Evolutionary conservation across 2,113 vertebrate species (phyloP).

Genomic region (Cephalopterus ornatus): DNA sequence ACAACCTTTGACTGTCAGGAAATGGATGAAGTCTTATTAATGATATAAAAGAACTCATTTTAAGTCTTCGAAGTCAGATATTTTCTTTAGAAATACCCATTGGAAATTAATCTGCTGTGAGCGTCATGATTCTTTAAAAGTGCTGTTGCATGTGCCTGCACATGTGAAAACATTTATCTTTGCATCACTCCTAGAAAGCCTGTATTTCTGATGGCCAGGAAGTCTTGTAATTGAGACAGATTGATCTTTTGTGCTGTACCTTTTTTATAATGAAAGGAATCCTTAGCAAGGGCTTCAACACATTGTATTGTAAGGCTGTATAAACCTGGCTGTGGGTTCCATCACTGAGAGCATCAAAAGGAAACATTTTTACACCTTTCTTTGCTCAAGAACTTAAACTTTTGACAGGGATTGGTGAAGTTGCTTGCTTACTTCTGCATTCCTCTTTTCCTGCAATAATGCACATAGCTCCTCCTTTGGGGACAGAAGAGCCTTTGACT

Average conservation of each 20-base stretch:
- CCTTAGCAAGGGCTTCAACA: not conserved
- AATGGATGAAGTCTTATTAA: not conserved
- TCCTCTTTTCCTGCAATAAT: not conserved
- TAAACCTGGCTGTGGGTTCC: not conserved
- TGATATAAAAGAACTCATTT: not conserved
- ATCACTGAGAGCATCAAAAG: not conserved
- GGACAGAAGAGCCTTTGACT: not conserved
- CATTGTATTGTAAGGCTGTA: not conserved
- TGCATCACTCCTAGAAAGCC: not conserved
- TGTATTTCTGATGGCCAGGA: not conserved
- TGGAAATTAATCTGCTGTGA: not conserved
- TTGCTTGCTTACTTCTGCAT: not conserved
- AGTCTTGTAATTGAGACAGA: not conserved
- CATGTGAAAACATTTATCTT: not conserved
- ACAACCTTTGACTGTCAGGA: not conserved
- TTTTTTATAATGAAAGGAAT: not conserved
- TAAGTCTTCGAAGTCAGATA: not conserved
- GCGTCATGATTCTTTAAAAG: not conserved
- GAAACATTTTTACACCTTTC: not conserved
- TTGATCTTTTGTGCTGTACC: not conserved
- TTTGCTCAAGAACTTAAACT: not conserved
- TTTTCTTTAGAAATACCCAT: not conserved
- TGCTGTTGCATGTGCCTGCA: not conserved
- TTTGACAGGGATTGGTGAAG: not conserved
- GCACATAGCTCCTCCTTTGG: not conserved